Evolutionary conservation across 2,113 vertebrate species (phyloP), one percentile per base, ranked within the genome.

Genomic region (Archilochus colubris): DNA sequence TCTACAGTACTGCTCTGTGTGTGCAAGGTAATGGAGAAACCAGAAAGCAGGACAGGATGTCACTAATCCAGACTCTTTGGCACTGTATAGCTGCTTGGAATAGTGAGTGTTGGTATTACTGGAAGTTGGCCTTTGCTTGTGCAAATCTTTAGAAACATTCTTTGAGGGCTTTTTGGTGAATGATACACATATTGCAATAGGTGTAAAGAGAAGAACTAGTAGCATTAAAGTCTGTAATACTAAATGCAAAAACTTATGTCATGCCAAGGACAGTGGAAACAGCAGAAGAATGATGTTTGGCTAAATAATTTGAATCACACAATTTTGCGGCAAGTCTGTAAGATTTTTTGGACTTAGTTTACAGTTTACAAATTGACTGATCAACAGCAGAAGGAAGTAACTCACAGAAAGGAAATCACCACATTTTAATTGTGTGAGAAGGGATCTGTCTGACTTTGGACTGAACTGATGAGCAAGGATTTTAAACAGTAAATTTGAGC

Each of bases 261-360:
- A 2, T 20, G 33, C 33, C 19, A 63, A 83, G 61, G 55, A 43
- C 33, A 63, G 24, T 2, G 3, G 24, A n/a, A 86, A n/a, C 12
- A 68, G n/a, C 14, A 50, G 40, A 88, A 74, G 23, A 36, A 27
- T 51, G 36, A n/a, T 57, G 24, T 14, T 88, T 81, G 25, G 28
- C 51, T 67, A 48, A 74, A 28, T 70, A 33, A 46, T 58, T 81
- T 51, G 55, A 64, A 67, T 70, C 62, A 46, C 6, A 30, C 11
- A 36, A 7, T 19, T 76, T 70, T 0, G 0, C 23, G 21, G 9
- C 23, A 67, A 27, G 4, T 66, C 30, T 12, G 0, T 58, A 44
- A 44, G 15, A 51, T 89, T 66, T 79, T 76, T 76, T 40, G 12
- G 40, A 40, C 40, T 40, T 40, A 40, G 40, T 40, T 72, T 53